A percentile compares a stretch with the other conserved stretches of the same genome.
Conservation (phyloP, 2,797 vertebrate genomes). For the Helarctos malayanus region DNA sequence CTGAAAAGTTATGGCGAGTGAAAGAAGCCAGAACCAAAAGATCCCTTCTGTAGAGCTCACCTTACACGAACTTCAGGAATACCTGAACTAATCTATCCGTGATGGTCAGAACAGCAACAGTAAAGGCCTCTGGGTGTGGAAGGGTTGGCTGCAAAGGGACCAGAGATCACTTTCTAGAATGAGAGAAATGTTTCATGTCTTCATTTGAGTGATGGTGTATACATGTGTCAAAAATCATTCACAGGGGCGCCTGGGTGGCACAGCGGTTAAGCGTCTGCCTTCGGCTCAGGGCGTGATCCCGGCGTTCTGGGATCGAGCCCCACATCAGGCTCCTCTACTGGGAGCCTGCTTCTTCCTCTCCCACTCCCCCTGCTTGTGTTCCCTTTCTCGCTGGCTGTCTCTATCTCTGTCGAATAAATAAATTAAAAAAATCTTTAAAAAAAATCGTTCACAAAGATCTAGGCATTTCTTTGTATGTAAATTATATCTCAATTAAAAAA, state of each 20-base stretch:
- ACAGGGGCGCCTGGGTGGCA: background rate
- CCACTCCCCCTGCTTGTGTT: too few species aligned
- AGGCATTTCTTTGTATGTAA: background rate
- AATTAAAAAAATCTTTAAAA: too few species aligned
- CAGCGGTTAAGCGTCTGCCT: too few species aligned
- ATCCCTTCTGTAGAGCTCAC: background rate
- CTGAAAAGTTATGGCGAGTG: background rate
- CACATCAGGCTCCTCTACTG: too few species aligned
- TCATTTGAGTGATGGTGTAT: background rate
- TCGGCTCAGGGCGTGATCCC: too few species aligned
- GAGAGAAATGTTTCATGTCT: background rate
- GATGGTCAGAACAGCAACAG: background rate
- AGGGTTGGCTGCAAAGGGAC: background rate
- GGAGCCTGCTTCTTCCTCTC: too few species aligned
- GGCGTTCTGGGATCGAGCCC: too few species aligned
- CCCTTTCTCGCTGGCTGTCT: too few species aligned
- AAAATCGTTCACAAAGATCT: background rate
- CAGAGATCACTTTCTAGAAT: background rate
- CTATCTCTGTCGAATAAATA: too few species aligned
- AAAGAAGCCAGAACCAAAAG: background rate
- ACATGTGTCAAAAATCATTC: background rate
- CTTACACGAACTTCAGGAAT: background rate
- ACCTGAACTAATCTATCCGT: background rate
- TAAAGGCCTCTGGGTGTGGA: too few species aligned
- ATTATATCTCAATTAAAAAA: background rate